A percentile compares a stretch with the other conserved stretches of the same genome.
Evolutionary conservation across 2,113 vertebrate genomes (phyloP).

Genomic region (Syngnathus scovelli): DNA sequence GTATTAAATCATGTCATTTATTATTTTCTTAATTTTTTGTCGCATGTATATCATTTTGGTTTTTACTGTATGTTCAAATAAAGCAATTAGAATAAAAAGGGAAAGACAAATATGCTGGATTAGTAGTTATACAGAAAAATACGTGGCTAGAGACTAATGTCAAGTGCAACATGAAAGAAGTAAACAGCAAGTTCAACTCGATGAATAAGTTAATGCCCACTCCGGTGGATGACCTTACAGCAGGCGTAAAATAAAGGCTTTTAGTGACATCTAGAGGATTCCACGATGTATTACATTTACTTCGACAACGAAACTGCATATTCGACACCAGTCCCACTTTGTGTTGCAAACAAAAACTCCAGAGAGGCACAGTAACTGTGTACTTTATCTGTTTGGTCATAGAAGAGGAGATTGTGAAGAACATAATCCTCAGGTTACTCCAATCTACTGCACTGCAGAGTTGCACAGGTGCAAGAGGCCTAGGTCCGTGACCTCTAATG

Average conservation of each 20-base stretch:
- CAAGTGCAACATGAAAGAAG: not conserved
- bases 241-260: not conserved
- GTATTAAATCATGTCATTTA: not conserved
- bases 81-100: too few relatives aligned
- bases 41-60: not conserved
- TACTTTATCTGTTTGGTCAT: slow-evolving; percentile 90
- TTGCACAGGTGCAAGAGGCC: slow-evolving; percentile 79
- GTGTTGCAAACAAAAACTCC: slow-evolving; percentile 19
- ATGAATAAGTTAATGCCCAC: not conserved
- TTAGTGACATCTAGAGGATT: slow-evolving; percentile 36
- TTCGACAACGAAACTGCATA: not conserved
- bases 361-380: slow-evolving; percentile 81
- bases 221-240: not conserved
- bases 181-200: not conserved
- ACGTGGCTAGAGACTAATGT: not conserved
- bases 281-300: slow-evolving; percentile 5
- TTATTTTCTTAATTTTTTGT: not conserved
- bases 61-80: too few relatives aligned
- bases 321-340: not conserved
- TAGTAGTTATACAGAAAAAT: not conserved
- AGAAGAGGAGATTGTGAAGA: slow-evolving; percentile 91
- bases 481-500: slow-evolving; percentile 82
- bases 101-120: not conserved
- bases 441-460: slow-evolving; percentile 89
- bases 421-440: slow-evolving; percentile 81